Base-by-base conservation (phyloP, 23 tunicate species). In the Styela clava region DNA sequence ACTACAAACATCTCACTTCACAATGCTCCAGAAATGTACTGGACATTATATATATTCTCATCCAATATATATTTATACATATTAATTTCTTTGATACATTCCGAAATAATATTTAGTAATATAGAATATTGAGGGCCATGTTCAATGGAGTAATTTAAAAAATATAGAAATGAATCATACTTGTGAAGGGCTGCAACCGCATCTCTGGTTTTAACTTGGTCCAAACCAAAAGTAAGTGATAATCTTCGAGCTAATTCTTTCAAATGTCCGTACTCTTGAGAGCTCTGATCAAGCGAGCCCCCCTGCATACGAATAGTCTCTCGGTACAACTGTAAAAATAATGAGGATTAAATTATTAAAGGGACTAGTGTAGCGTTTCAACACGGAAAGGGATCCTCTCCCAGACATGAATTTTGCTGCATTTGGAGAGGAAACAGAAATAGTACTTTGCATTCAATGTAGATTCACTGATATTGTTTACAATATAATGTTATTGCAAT, bases 211-310 rank as follows among this genome's bases (percentile, higher is more conserved):
- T 91, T 92, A 16, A 90, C 89, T 33, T 84, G 91, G 62, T 95
- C 99, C 52, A 95, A 84, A 9, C 99, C 99, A 67, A 95, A 95
- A 26, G 99, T 95, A 34, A 95, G 89, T 26, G 96, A 91, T 64
- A 89, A 90, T 26, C 99, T 78, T 1, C 99, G 87, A 20, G 99
- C 99, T 16, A 95, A 80, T 77, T 95, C 99, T 68, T 88, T 92
- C 97, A 92, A 87, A 76, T 92, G 97, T n/a, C 86, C 97, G 62
- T 92, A 92, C 68, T 92, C 92, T 34, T 86, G 91, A 31, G 91
- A 87, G 51, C 91, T 83, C 34, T 92, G 91, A 62, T 92, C 97
- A 21, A 92, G 77, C 32, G 36, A 26, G 2, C 97, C 97, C 2
- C 97, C 97, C 24, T 92, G 97, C 34, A 73, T 84, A 2, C 86